Evolutionary conservation across 2,113 vertebrate species (phyloP).

Genomic region (Sterrhoptilus dennistouni): DNA sequence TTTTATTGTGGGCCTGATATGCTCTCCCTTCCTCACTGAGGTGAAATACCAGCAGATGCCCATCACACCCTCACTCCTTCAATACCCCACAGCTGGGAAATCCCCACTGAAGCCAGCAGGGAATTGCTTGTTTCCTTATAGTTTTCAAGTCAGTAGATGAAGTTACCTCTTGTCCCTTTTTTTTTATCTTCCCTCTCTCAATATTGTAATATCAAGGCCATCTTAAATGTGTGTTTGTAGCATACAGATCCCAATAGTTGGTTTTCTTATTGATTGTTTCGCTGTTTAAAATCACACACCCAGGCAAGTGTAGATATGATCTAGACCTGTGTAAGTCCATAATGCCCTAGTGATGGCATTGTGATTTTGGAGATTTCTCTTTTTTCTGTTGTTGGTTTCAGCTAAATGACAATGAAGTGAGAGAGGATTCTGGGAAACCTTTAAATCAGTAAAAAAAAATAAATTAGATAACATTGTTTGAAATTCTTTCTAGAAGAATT

Average conservation of each 20-base stretch:
- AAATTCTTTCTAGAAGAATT: not conserved
- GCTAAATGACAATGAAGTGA: not conserved
- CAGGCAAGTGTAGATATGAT: not conserved
- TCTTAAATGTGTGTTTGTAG: not conserved
- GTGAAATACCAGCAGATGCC: not conserved
- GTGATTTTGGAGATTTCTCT: not conserved
- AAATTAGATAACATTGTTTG: not conserved
- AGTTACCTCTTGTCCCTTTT: not conserved
- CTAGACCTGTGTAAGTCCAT: not conserved
- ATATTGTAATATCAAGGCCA: not conserved
- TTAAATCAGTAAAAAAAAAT: not conserved
- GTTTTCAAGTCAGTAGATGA: not conserved
- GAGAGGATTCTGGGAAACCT: not conserved
- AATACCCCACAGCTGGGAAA: not conserved
- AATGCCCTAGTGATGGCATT: not conserved
- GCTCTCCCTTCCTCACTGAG: not conserved
- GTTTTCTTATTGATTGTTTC: not conserved
- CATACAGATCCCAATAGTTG: not conserved
- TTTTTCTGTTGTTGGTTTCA: not conserved
- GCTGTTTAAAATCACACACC: not conserved
- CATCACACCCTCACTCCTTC: not conserved
- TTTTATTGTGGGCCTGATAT: not conserved
- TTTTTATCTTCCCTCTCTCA: not conserved
- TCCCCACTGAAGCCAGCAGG: not conserved
- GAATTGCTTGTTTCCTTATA: not conserved